phyloP scores from a whole-genome alignment of 2,888 invertebrate genomes.

The Drosophila prostipennis region DNA sequence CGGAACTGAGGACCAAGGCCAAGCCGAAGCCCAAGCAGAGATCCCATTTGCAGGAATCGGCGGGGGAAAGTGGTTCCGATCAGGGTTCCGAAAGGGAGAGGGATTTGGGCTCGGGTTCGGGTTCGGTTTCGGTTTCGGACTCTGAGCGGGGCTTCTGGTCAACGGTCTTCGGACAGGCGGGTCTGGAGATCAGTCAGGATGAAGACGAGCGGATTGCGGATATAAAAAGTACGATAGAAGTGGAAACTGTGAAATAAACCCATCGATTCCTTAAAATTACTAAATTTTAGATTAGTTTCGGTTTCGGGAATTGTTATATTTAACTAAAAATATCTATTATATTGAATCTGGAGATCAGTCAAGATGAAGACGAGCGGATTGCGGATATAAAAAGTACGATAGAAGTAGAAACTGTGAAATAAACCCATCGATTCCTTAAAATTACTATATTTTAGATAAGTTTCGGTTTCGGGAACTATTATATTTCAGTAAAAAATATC shows the following conservation, averaged over 20 bases:
- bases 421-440: too few relatives aligned
- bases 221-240: conserved; percentile 39
- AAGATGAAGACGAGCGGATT: conserved; percentile 59
- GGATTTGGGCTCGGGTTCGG: too few relatives aligned
- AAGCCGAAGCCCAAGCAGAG: conserved; percentile 32
- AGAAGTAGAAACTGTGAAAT: too few relatives aligned
- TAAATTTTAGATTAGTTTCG: too few relatives aligned
- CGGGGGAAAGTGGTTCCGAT: conserved; percentile 28
- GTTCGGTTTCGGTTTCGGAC: not conserved
- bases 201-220: conserved; percentile 53
- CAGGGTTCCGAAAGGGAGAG: conserved; percentile 18
- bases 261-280: too few relatives aligned
- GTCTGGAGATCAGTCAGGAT: conserved; percentile 56
- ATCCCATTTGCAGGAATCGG: conserved; percentile 14
- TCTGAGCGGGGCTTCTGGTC: conserved; percentile 64
- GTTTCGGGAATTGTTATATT: too few relatives aligned
- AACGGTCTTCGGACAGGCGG: conserved; percentile 68
- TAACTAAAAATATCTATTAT: too few relatives aligned
- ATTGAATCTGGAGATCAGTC: conserved; percentile 51
- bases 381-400: conserved; percentile 36
- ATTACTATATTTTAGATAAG: too few relatives aligned
- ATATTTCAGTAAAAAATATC: too few relatives aligned
- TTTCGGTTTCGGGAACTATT: too few relatives aligned
- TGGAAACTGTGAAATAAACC: too few relatives aligned
- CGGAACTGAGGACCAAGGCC: conserved; percentile 2